Evolutionary conservation across 1,140 invertebrate genomes (phyloP).

Genomic region (Zaprionus gabonicus): DNA sequence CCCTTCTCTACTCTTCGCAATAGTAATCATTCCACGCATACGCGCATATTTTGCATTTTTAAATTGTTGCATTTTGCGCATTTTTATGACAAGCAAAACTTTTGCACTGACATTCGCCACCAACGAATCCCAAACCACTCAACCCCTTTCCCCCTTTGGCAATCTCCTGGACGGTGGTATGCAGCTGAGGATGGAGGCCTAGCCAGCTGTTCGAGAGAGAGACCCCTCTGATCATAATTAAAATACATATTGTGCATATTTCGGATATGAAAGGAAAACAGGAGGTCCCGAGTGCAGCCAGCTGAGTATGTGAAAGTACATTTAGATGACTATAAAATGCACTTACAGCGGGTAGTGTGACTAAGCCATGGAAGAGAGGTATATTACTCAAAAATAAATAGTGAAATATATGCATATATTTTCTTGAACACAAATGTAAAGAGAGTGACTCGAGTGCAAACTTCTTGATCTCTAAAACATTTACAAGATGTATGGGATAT

Average conservation of each 20-base stretch:
- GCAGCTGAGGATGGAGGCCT: conserved; percentile 30
- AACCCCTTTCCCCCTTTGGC: background rate
- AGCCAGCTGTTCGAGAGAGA: conserved; percentile 32
- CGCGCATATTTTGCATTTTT: conserved; percentile 82
- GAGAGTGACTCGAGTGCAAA: too few species aligned
- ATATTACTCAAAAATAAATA: too few species aligned
- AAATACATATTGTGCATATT: conserved; percentile 61
- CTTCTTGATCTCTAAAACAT: too few species aligned
- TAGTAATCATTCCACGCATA: conserved; percentile 76
- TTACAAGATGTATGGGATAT: too few species aligned
- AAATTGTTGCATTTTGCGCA: conserved; percentile 80
- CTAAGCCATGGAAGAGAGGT: background rate
- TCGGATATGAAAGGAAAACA: conserved; percentile 41
- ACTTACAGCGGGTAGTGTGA: background rate
- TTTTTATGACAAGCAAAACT: conserved; percentile 75
- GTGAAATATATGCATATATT: too few species aligned
- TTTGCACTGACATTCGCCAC: conserved; percentile 42
- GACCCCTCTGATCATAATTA: conserved; percentile 54
- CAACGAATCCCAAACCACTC: conserved; percentile 25
- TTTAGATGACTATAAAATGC: conserved; percentile 7
- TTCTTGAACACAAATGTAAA: too few species aligned
- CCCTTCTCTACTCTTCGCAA: conserved; percentile 9
- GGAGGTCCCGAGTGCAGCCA: background rate
- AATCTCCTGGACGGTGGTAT: conserved; percentile 22
- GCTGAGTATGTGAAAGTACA: conserved; percentile 23